A percentile compares a stretch with the other conserved stretches of the same genome.
These are phyloP conservation scores for Chelonus insularis DNA, from an alignment of 1,140 invertebrate species.

Conservation along the genomic window DNA sequence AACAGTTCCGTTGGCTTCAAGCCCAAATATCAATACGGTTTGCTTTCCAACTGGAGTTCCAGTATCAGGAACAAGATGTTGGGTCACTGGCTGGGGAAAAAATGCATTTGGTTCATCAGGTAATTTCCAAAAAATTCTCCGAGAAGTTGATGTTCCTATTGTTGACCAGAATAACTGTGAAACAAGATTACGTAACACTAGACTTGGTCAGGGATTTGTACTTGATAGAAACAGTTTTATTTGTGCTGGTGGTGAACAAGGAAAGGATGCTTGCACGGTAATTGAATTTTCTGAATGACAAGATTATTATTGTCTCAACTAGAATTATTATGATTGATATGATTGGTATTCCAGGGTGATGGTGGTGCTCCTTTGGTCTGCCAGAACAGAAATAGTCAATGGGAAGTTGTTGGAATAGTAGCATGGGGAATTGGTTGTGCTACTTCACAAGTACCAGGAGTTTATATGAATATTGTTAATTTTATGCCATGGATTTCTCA, in stretches of 20 bases:
- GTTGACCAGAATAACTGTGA: slow-evolving; percentile 67
- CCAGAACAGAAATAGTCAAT: slow-evolving; percentile 58
- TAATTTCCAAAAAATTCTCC: slow-evolving; percentile 68
- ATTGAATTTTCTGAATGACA: background rate
- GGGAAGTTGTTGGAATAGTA: slow-evolving; percentile 70
- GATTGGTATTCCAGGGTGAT: slow-evolving; percentile 65
- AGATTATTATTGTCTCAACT: background rate
- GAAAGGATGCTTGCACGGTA: slow-evolving; percentile 76
- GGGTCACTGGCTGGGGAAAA: slow-evolving; percentile 82
- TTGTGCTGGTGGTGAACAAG: slow-evolving; percentile 69
- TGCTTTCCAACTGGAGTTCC: slow-evolving; percentile 66
- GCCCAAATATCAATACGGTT: slow-evolving; percentile 71
- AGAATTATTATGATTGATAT: background rate
- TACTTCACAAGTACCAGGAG: slow-evolving; percentile 65
- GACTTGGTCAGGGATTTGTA: slow-evolving; percentile 66
- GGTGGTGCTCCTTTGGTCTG: slow-evolving; percentile 78
- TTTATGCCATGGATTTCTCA: slow-evolving; percentile 72
- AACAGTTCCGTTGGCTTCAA: slow-evolving; percentile 63
- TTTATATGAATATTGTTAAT: slow-evolving; percentile 69
- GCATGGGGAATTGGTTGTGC: slow-evolving; percentile 78
- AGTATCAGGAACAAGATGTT: slow-evolving; percentile 66
- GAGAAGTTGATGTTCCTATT: slow-evolving; percentile 73
- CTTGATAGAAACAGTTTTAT: slow-evolving; percentile 71
- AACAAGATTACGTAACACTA: slow-evolving; percentile 64
- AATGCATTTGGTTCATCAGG: slow-evolving; percentile 70